Evolutionary conservation across 2,113 vertebrate genomes (phyloP), one percentile per base, ranked within the genome.

Genomic region (Pavo muticus): DNA sequence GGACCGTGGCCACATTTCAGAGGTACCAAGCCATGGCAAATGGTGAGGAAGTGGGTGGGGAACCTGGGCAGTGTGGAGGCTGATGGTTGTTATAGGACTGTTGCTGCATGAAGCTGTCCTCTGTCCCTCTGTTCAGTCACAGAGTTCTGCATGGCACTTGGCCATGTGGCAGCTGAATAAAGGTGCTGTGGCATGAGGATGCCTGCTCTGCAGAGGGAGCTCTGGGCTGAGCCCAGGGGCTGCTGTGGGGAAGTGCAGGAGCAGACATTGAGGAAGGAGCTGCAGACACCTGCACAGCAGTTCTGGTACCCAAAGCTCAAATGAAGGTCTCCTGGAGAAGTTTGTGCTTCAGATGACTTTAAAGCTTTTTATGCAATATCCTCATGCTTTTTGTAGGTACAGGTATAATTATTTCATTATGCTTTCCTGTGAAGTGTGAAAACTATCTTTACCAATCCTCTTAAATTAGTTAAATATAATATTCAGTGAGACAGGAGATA

Each of bases 381-480:
- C 96, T 98, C 97, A 98, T 97, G 98, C 95, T 94, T 97, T 98
- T 97, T 97, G 96, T 97, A 91, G 95, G 97, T 95, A 92, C 93
- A 97, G 94, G 96, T 98, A 97, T 98, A 98, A 98, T 98, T 98
- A 98, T 98, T 98, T 98, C 97, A 98, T 98, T 98, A 98, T 95
- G 97, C 97, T 98, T 98, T 97, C 97, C 98, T 98, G 97, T 98
- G 98, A 98, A 98, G 98, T 98, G 98, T 98, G 98, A 98, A 98
- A 98, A 98, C 97, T 98, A 97, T 98, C 97, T 98, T 97, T 97
- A 97, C 97, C 97, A 97, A 97, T 97, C 97, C 98, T 96, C 97
- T 97, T 97, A 98, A 98, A 98, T 97, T 98, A 97, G 97, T 98
- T 97, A 98, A 98, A 98, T 98, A 97, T 97, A 98, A 98, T 98